These are phyloP conservation scores for Gobionotothen gibberifrons DNA, from an alignment of 2,797 vertebrate species.

Conservation along the genomic window DNA sequence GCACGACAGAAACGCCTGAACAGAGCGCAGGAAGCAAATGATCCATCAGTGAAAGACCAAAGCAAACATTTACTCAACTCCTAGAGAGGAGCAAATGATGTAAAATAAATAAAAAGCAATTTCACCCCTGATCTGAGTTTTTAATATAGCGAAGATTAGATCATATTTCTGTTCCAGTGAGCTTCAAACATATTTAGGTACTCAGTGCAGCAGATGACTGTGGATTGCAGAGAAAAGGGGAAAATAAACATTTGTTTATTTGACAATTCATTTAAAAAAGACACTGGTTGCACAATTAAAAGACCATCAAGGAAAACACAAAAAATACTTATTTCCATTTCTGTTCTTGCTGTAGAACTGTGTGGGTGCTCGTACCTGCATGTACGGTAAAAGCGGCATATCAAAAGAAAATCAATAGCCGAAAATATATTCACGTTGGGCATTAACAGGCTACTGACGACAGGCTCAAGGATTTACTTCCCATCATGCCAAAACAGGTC, in stretches of 20 bases:
- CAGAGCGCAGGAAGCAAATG: constrained; percentile 51
- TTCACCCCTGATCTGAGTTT: constrained; percentile 69
- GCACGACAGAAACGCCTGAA: constrained; percentile 34
- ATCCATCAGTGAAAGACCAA: constrained; percentile 50
- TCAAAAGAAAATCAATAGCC: neutral
- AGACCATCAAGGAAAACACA: neutral
- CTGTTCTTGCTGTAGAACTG: neutral
- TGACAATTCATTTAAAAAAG: neutral
- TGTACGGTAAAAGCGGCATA: neutral
- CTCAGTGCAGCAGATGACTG: neutral
- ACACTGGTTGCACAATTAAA: neutral
- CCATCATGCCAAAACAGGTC: neutral
- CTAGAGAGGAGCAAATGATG: constrained; percentile 41
- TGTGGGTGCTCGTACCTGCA: neutral
- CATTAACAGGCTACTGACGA: neutral
- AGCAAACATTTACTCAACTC: constrained; percentile 55
- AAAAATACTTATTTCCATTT: neutral
- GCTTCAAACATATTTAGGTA: constrained; percentile 32
- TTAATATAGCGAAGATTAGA: constrained; percentile 48
- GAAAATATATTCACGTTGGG: neutral
- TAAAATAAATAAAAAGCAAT: constrained; percentile 73
- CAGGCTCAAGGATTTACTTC: neutral
- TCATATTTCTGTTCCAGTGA: constrained; percentile 35
- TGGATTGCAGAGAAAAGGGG: constrained; percentile 5
- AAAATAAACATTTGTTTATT: constrained; percentile 1